Base-by-base conservation (phyloP, 2,113 vertebrate species). In the Chaetorhynchus papuensis region DNA sequence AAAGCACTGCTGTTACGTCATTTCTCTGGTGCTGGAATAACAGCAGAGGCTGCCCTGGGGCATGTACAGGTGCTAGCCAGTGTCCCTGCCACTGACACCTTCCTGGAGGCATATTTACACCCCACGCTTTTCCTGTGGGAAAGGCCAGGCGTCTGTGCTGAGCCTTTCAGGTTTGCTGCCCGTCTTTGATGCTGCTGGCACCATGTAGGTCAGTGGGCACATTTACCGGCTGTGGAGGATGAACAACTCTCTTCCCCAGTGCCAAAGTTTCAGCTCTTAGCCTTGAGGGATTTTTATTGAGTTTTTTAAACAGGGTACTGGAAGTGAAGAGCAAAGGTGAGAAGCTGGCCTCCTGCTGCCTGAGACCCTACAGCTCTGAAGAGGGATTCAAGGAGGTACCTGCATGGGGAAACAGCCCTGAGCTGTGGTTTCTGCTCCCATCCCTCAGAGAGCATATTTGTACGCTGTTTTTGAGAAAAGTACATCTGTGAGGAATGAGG, bases 61-160 rank as follows among this genome's bases (percentile, higher is more conserved):
- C 64, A 90, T 0, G 2, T 23, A 18, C 28, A 56, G 31, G 47
- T 6, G 2, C 42, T 70, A 83, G 63, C 45, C 57, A 26, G 11
- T 50, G 37, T 61, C 23, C 24, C 63, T 70, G 60, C 75, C 54
- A 39, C 39, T 0, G 3, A 22, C 37, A 63, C 79, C 39, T 56
- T 71, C 80, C 60, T 64, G 35, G 30, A 87, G 68, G 76, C 33
- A 19, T 56, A 84, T 92, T 95, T 93, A 37, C 64, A 87, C 42
- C 33, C 39, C 37, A 0, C 21, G 30, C 23, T 83, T 87, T 74
- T 53, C 54, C 52, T 56, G 21, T 22, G 59, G 72, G 53, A 81
- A 66, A 70, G 89, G 39, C 64, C 37, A 70, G 35, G 31, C 37
- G 61, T 59, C 79, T 94, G 50, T 3, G 0, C 54, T 15, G 53